phyloP scores from a whole-genome alignment of 2,113 vertebrate genomes.

The Ceyx cyanopectus region DNA sequence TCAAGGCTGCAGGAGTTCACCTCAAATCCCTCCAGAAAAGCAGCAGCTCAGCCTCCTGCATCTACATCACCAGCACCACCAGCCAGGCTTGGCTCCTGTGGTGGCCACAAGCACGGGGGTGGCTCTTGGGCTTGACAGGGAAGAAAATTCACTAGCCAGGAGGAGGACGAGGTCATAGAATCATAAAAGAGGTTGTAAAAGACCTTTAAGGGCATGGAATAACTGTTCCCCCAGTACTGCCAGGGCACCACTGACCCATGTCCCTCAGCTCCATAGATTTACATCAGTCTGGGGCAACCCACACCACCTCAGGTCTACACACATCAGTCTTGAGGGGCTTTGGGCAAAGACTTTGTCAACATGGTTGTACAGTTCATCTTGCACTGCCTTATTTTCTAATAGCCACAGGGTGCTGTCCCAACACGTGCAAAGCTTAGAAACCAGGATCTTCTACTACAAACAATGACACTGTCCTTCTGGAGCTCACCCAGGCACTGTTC shows the following conservation, averaged over 20 bases:
- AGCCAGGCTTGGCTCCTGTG: rapidly evolving
- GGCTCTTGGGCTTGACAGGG: not conserved
- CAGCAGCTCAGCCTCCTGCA: not conserved
- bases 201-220: not conserved
- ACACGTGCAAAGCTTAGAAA: constrained; percentile 61
- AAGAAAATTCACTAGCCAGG: not conserved
- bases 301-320: too few species aligned
- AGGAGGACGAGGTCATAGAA: not conserved
- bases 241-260: not conserved
- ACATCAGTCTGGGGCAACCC: not conserved
- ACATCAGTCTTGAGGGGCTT: not conserved
- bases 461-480: constrained; percentile 60
- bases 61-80: not conserved
- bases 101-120: not conserved
- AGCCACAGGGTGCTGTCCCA: constrained; percentile 46
- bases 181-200: not conserved
- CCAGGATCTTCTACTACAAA: constrained; percentile 59
- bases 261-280: not conserved
- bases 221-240: not conserved
- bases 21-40: not conserved
- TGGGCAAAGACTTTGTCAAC: not conserved
- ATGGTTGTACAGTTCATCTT: not conserved
- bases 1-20: not conserved
- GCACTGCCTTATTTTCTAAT: not conserved
- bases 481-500: not conserved